Base-by-base conservation (phyloP, 1,140 invertebrate genomes). In the Drosophila sturtevanti region DNA sequence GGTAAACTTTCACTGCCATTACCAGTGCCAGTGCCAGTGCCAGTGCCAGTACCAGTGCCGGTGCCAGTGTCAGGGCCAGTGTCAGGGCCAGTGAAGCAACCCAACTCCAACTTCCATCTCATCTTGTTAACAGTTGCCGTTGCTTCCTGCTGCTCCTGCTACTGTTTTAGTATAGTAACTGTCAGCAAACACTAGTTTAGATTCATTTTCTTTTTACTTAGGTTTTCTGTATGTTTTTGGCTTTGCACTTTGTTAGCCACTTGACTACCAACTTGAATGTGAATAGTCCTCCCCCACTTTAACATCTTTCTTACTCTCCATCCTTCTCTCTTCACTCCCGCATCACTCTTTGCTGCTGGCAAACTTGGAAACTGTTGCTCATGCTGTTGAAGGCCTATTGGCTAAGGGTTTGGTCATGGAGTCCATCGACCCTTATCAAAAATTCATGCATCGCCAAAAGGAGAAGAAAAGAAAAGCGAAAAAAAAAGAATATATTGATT, bases 311-410 rank as follows among this genome's bases (percentile, higher is more conserved):
- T 10, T n/a, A n/a, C 27, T 24, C 22, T 18, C n/a, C 41, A 35
- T 35, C 22, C 6, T 4, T 18, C n/a, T 22, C 34, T 2, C 9
- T 5, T 4, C 21, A n/a, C 21, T 60, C 11, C n/a, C n/a, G n/a
- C n/a, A n/a, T n/a, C n/a, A n/a, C n/a, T n/a, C n/a, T n/a, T 35
- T 11, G 16, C 4, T 16, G 12, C 37, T 10, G 5, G 27, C n/a
- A 1, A 64, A 52, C 68, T 68, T 55, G 34, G 35, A 34, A 75
- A 75, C 72, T 75, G 72, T 75, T 75, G 72, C 72, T 75, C 64
- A 54, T 75, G 58, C 51, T 56, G 63, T 27, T 24, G 48, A 58
- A 14, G 38, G 38, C 56, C 41, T 44, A 34, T 63, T 31, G n/a
- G 21, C 12, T 14, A 31, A 9, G 22, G 22, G 52, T 24, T 54